These are phyloP conservation scores for Amniataba percoides DNA, from an alignment of 2,797 vertebrate species.

Conservation along the genomic window DNA sequence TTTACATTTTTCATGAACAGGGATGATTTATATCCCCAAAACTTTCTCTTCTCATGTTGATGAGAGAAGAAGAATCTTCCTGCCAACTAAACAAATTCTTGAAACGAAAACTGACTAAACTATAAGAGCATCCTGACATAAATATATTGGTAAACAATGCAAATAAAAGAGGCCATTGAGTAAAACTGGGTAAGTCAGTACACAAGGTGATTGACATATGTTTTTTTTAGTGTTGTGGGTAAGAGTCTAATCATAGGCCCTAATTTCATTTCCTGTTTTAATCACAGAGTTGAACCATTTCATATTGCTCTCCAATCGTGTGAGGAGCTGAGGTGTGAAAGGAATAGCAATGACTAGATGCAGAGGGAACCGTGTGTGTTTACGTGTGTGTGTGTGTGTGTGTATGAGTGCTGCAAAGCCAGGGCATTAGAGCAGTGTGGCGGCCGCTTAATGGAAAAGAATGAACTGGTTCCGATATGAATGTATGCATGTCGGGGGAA, in stretches of 20 bases:
- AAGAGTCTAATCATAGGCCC: conserved; percentile 58
- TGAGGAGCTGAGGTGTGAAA: conserved; percentile 78
- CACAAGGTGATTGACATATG: conserved; percentile 16
- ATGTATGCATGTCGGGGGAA: conserved; percentile 49
- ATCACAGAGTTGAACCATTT: conserved; percentile 72
- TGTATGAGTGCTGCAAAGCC: conserved; percentile 53
- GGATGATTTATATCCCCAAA: conserved; percentile 1
- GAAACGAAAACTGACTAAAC: conserved; percentile 18
- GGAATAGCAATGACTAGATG: conserved; percentile 82
- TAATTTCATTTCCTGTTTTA: conserved; percentile 72
- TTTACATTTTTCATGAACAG: conserved; percentile 4
- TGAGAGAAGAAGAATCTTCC: conserved; percentile 28
- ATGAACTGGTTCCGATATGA: conserved; percentile 66
- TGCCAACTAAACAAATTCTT: conserved; percentile 15
- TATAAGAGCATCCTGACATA: conserved; percentile 13
- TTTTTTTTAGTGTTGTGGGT: conserved; percentile 46
- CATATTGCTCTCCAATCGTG: conserved; percentile 69
- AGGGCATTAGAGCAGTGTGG: conserved; percentile 65
- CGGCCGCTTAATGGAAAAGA: conserved; percentile 66
- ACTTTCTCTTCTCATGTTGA: not conserved
- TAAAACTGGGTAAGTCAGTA: conserved; percentile 26
- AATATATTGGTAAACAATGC: conserved; percentile 17
- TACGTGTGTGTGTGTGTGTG: conserved; percentile 28
- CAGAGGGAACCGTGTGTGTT: conserved; percentile 42
- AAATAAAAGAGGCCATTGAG: conserved; percentile 17